Evolutionary conservation across 2,113 vertebrate species (phyloP), one percentile per base, ranked within the genome.

Genomic region (Lonchura striata): DNA sequence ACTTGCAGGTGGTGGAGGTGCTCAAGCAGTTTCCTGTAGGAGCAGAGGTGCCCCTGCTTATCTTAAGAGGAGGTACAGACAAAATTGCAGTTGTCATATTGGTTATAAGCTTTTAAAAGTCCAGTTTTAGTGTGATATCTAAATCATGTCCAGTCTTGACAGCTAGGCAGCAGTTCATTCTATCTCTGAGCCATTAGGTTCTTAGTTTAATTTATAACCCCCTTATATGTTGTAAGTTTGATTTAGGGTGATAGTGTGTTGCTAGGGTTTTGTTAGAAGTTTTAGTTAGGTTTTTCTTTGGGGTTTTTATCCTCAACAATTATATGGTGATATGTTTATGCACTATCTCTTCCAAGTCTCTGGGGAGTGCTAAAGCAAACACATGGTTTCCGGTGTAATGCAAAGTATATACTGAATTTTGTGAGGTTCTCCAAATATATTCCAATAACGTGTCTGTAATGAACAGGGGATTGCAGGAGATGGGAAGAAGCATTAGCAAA

Each of bases 1-100:
- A 99, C 85, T 97, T 99, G 39, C 99, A 99, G 93, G 99, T 99
- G 96, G 99, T 99, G 91, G 99, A 99, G 97, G 99, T 99, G 76
- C 98, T 99, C 76, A 99, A 99, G 97, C 99, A 99, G 95, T 98
- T 99, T 87, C 98, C 99, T 2, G 97, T 99, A 44, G 99, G 99
- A 94, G 98, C 99, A 13, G 99, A 99, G 95, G 99, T 99, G 93
- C 98, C 98, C 3, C 96, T 99, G 86, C 98, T 99, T 57, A 98
- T 99, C 94, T 98, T 99, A 13, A 95, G 99, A 97, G 99, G 99
- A 99, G 99, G 99, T 99, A 97, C 97, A 91, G 97, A 75, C 4
- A 42, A 19, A 66, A 28, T 39, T 71, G 4, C n/a, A 5, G 33
- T 57, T 83, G 66, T 92, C 30, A 3, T 46, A 14, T 53, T 20